A percentile compares a stretch with the other conserved stretches of the same genome.
Conservation (phyloP, 2,888 invertebrate species). For the Mythimna loreyi region DNA sequence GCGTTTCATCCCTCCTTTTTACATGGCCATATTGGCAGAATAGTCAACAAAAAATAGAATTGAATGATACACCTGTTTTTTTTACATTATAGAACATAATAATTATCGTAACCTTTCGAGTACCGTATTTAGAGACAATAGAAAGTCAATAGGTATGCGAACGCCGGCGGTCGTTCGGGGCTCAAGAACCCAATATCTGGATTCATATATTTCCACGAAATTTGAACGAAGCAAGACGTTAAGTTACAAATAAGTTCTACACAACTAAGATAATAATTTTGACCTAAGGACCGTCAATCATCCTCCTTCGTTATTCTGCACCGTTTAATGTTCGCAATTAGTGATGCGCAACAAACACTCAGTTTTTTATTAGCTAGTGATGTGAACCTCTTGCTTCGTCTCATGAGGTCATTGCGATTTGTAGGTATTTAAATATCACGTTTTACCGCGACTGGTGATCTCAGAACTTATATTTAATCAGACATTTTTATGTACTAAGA, state of each 20-base stretch:
- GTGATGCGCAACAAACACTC: conserved; percentile 49
- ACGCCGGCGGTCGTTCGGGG: too few relatives aligned
- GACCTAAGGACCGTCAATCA: conserved; percentile 23
- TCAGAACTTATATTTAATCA: conserved; percentile 57
- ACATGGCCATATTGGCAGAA: too few relatives aligned
- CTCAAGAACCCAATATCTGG: too few relatives aligned
- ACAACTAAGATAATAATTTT: not conserved
- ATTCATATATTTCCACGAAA: not conserved
- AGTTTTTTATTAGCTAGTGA: conserved; percentile 51
- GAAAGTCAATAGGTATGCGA: too few relatives aligned
- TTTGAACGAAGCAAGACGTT: not conserved
- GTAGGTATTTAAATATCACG: conserved; percentile 62
- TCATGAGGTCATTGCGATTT: conserved; percentile 59
- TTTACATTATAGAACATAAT: too few relatives aligned
- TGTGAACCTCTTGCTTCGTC: conserved; percentile 46
- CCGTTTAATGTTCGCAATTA: conserved; percentile 33
- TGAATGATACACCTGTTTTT: too few relatives aligned
- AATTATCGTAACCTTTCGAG: too few relatives aligned
- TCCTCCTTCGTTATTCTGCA: conserved; percentile 11
- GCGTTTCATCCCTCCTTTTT: too few relatives aligned
- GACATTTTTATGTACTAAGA: conserved; percentile 40
- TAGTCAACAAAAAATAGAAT: too few relatives aligned
- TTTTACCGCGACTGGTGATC: conserved; percentile 57
- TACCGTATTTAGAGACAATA: too few relatives aligned
- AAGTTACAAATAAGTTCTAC: conserved; percentile 9